A percentile compares a stretch with the other conserved stretches of the same genome.
These are phyloP conservation scores for Hemibagrus guttatus DNA, from an alignment of 2,797 vertebrate genomes.

Conservation along the genomic window DNA sequence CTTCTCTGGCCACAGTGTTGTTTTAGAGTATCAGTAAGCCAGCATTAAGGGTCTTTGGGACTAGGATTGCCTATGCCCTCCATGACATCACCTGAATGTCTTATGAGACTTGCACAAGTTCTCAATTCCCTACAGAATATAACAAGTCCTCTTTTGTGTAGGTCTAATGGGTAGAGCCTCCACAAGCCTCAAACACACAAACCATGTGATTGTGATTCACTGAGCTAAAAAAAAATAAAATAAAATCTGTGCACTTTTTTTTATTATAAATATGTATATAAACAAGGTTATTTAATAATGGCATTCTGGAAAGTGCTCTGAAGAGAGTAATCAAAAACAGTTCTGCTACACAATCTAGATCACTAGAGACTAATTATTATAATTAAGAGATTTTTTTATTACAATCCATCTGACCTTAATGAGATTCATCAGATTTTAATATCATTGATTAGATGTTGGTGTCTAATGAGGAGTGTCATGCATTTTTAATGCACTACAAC, in stretches of 20 bases:
- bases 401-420: too few species aligned
- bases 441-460: background rate
- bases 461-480: background rate
- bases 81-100: conserved; percentile 55
- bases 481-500: conserved; percentile 1
- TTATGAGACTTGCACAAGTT: conserved; percentile 42
- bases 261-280: background rate
- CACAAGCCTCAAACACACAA: conserved; percentile 50
- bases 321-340: background rate
- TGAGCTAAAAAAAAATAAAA: conserved; percentile 26
- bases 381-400: conserved; percentile 3
- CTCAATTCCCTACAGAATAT: conserved; percentile 28
- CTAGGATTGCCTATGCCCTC: conserved; percentile 18
- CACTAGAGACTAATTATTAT: background rate
- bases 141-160: conserved; percentile 67
- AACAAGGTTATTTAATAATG: background rate
- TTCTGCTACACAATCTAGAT: background rate
- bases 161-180: conserved; percentile 53
- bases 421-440: background rate
- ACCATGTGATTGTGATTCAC: conserved; percentile 67
- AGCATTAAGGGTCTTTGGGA: conserved; percentile 16
- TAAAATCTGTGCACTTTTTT: conserved; percentile 17
- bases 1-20: background rate
- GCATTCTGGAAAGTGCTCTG: background rate
- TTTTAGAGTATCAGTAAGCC: conserved; percentile 8